A percentile compares a stretch with the other conserved stretches of the same genome.
Conservation (phyloP, 2,888 invertebrate species). For the Cerastis leucographa region DNA sequence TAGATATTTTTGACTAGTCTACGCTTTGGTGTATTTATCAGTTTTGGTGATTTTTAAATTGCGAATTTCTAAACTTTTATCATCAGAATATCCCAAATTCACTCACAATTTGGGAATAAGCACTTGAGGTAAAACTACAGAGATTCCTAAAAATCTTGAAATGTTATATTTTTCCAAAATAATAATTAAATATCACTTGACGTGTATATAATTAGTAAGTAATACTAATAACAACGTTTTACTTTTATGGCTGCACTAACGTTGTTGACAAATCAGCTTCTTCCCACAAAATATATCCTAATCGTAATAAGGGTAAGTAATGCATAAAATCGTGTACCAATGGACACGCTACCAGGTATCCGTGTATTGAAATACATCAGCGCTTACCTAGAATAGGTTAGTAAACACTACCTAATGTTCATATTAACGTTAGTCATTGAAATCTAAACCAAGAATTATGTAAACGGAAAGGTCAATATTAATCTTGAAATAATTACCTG, state of each 20-base stretch:
- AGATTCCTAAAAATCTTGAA: neutral
- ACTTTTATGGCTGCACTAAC: neutral
- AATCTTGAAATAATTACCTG: neutral
- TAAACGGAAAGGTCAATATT: constrained; percentile 5
- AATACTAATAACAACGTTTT: neutral
- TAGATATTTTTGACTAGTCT: neutral
- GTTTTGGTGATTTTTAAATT: neutral
- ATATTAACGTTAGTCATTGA: constrained; percentile 22
- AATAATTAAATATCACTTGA: too few species aligned
- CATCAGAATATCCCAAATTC: neutral
- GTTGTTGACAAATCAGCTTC: neutral
- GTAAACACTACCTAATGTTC: constrained; percentile 31
- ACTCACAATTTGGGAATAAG: neutral
- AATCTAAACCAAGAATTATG: constrained; percentile 25
- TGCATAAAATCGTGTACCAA: neutral
- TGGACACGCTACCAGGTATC: constrained; percentile 40
- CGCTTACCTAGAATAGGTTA: constrained; percentile 49
- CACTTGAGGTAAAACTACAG: neutral
- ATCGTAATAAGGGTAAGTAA: neutral
- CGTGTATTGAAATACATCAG: constrained; percentile 44
- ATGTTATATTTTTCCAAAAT: too few species aligned
- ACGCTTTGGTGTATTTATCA: neutral
- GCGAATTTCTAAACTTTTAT: neutral
- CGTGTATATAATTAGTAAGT: neutral
- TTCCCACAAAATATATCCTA: neutral